Percentiles rank a stretch among this genome's conserved stretches.
These are phyloP conservation scores for Platypus cylindrus DNA, from an alignment of 2,888 invertebrate species.

Conservation along the genomic window DNA sequence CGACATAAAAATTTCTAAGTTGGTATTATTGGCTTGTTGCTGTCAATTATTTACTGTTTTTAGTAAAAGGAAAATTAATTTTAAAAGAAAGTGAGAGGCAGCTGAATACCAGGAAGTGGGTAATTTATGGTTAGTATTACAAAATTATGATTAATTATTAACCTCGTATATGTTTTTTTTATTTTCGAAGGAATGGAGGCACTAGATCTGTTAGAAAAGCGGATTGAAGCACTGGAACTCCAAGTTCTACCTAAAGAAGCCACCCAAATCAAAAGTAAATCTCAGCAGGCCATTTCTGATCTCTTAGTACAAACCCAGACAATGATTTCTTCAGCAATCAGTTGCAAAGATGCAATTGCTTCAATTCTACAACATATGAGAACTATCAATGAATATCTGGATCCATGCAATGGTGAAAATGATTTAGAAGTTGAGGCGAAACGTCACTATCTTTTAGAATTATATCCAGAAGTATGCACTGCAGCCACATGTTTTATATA, in stretches of 20 bases:
- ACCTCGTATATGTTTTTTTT: too few relatives aligned
- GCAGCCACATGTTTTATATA: not conserved
- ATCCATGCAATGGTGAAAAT: slow-evolving; percentile 32
- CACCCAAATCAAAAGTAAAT: slow-evolving; percentile 22
- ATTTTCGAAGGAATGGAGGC: too few relatives aligned
- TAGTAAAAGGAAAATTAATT: too few relatives aligned
- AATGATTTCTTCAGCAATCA: slow-evolving; percentile 38
- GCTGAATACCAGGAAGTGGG: too few relatives aligned
- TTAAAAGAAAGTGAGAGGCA: too few relatives aligned
- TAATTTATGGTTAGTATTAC: too few relatives aligned
- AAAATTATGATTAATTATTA: too few relatives aligned
- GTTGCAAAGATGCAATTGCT: slow-evolving; percentile 38
- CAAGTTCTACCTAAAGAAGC: slow-evolving; percentile 31
- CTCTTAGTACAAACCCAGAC: slow-evolving; percentile 37
- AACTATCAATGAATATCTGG: slow-evolving; percentile 36
- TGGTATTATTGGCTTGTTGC: too few relatives aligned
- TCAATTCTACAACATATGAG: slow-evolving; percentile 35
- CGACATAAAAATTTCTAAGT: too few relatives aligned
- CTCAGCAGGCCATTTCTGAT: slow-evolving; percentile 32
- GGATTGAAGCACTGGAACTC: slow-evolving; percentile 37
- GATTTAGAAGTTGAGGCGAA: slow-evolving; percentile 37
- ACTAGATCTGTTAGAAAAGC: slow-evolving; percentile 35
- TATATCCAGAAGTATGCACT: slow-evolving; percentile 30
- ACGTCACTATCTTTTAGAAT: slow-evolving; percentile 35
- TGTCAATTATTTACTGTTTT: too few relatives aligned